Evolutionary conservation across 1,140 invertebrate species (phyloP), one percentile per base, ranked within the genome.

Genomic region (Scylla paramamosain): DNA sequence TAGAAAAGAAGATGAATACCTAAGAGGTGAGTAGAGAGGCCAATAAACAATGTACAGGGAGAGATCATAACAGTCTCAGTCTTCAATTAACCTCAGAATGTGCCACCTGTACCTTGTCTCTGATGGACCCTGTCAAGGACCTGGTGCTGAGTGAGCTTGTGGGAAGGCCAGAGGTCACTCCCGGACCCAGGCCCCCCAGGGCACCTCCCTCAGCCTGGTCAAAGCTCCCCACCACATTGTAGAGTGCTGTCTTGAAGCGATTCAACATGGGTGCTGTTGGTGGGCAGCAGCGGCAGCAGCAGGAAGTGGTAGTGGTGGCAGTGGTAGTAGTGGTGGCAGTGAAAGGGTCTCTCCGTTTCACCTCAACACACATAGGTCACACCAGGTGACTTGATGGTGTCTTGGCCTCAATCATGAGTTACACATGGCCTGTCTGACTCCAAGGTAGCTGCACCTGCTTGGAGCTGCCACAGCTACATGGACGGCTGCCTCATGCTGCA

Each of bases 161-260:
- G 20, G 95, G 88, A 16, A 94, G 94, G 86, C 39, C 91, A 46
- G 83, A 94, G n/a, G 92, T 92, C 52, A 95, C 95, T 20, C 95
- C 96, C 29, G 94, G 94, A 32, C 86, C 91, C 86, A 93, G 94
- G 32, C 77, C 92, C 94, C 96, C 96, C 59, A 91, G 28, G 88
- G 96, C 96, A 29, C 96, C 91, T n/a, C 94, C 96, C 31, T 96
- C 96, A 52, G 96, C 96, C 39, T 96, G 93, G 31, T 97, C 97
- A 87, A 97, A 95, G 48, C 96, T 96, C 45, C 96, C 96, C 39
- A 97, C 97, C 52, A 96, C 97, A 96, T 96, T 97, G 90, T 96
- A 96, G 14, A 97, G 96, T 8, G 97, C 97, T 96, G 96, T 97
- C 95, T 96, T 96, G 84, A 97, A 96, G 45, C 97, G 95, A 96